Percentiles rank a stretch among this genome's conserved stretches.
Conservation (phyloP, 2,888 invertebrate genomes). For the Drosophila cognata region DNA sequence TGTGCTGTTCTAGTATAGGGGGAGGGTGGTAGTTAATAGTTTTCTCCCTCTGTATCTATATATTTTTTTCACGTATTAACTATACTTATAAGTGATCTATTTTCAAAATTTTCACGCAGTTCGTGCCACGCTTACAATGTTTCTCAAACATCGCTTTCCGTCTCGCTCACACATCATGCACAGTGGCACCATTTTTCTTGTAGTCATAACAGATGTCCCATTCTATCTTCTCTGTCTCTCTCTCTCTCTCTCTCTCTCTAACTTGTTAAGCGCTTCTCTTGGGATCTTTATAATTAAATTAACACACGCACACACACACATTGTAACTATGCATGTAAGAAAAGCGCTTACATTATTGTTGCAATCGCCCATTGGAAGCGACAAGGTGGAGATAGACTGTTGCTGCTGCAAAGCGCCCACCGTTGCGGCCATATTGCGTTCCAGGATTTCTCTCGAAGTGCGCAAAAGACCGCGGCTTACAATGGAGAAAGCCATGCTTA, state of each 20-base stretch:
- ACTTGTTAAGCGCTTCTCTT: constrained; percentile 20
- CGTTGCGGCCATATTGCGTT: constrained; percentile 77
- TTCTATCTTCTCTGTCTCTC: constrained; percentile 19
- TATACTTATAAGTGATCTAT: not conserved
- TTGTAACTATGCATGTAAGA: not conserved
- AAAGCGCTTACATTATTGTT: constrained; percentile 66
- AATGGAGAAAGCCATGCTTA: constrained; percentile 76
- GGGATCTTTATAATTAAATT: constrained; percentile 51
- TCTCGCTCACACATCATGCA: constrained; percentile 8
- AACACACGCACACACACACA: constrained; percentile 34
- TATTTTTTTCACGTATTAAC: too few relatives aligned
- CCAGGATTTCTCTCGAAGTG: constrained; percentile 81
- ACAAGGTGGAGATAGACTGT: constrained; percentile 37
- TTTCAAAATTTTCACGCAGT: not conserved
- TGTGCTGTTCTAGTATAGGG: not conserved
- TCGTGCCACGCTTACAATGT: constrained; percentile 19
- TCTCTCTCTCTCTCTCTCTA: constrained; percentile 13
- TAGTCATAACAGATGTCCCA: constrained; percentile 18
- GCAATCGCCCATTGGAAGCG: constrained; percentile 47
- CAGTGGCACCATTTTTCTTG: constrained; percentile 41
- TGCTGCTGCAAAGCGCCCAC: constrained; percentile 61
- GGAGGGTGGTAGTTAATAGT: not conserved
- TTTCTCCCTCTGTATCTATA: not conserved
- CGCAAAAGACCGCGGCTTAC: constrained; percentile 79
- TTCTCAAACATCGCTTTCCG: constrained; percentile 26